These are phyloP conservation scores for Brachycybe producta DNA, from an alignment of 2,888 invertebrate genomes.

Conservation along the genomic window DNA sequence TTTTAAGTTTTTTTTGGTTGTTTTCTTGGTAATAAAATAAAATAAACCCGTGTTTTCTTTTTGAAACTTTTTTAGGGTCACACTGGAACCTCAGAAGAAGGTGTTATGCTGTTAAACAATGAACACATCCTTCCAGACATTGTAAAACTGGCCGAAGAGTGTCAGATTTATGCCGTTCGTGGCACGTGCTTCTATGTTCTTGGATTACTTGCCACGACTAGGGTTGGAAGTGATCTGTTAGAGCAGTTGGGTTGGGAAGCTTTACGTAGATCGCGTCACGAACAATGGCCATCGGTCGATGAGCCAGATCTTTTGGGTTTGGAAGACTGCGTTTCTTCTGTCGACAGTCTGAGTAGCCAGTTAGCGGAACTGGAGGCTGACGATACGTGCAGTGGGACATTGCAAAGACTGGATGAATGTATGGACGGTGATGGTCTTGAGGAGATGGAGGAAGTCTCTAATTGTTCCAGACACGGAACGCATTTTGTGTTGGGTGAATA, in stretches of 20 bases:
- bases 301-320: conserved; percentile 31
- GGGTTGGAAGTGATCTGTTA: conserved; percentile 65
- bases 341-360: conserved; percentile 21
- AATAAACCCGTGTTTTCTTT: not conserved
- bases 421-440: not conserved
- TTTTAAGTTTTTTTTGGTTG: conserved; percentile 20
- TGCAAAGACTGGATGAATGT: conserved; percentile 9
- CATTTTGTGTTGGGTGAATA: not conserved
- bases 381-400: conserved; percentile 7
- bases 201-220: conserved; percentile 72
- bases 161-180: conserved; percentile 71
- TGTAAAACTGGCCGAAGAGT: conserved; percentile 58
- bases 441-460: not conserved
- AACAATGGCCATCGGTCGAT: conserved; percentile 60
- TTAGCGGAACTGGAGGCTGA: conserved; percentile 14
- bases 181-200: conserved; percentile 75
- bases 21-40: not conserved
- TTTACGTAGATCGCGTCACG: conserved; percentile 60
- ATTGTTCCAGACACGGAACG: not conserved
- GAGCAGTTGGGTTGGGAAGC: conserved; percentile 60
- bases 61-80: conserved; percentile 49
- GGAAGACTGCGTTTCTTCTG: conserved; percentile 20
- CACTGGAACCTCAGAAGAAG: conserved; percentile 58
- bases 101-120: conserved; percentile 56
- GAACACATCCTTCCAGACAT: conserved; percentile 41